Evolutionary conservation across 2,888 invertebrate genomes (phyloP).

Genomic region (Agapostemon virescens): DNA sequence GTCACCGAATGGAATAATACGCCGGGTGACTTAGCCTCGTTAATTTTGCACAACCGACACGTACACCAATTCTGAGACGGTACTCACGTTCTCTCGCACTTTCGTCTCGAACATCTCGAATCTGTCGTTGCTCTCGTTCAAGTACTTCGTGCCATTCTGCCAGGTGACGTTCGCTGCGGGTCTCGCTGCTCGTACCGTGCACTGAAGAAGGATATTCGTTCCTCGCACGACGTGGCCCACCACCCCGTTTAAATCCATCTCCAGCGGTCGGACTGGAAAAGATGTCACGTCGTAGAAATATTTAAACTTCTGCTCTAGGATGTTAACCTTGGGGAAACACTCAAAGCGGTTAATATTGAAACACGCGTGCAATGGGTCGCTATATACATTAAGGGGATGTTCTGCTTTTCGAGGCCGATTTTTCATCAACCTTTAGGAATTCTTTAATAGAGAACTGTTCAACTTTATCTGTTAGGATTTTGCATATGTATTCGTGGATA

Average conservation of each 20-base stretch:
- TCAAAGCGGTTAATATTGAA: constrained; percentile 4
- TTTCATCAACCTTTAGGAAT: not conserved
- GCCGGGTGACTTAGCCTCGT: not conserved
- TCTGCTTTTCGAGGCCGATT: not conserved
- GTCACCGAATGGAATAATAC: not conserved
- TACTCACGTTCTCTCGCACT: constrained; percentile 76
- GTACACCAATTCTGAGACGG: not conserved
- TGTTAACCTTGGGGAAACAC: not conserved
- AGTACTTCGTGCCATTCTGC: constrained; percentile 87
- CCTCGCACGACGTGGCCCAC: constrained; percentile 91
- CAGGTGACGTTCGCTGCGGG: constrained; percentile 92
- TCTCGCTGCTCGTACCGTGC: constrained; percentile 89
- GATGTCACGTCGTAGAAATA: constrained; percentile 9
- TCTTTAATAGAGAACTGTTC: not conserved
- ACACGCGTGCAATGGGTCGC: no score
- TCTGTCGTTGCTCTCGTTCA: constrained; percentile 74
- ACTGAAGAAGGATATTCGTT: constrained; percentile 89
- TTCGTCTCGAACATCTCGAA: constrained; percentile 75
- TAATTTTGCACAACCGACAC: constrained; percentile 25
- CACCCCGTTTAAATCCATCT: constrained; percentile 88
- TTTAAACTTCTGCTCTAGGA: constrained; percentile 1
- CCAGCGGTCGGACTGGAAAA: constrained; percentile 89
- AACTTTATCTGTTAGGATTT: not conserved
- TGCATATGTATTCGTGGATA: not conserved
- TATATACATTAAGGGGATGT: not conserved